These are phyloP conservation scores for Mesochorus sp. DNA, from an alignment of 2,888 invertebrate species.

Conservation along the genomic window DNA sequence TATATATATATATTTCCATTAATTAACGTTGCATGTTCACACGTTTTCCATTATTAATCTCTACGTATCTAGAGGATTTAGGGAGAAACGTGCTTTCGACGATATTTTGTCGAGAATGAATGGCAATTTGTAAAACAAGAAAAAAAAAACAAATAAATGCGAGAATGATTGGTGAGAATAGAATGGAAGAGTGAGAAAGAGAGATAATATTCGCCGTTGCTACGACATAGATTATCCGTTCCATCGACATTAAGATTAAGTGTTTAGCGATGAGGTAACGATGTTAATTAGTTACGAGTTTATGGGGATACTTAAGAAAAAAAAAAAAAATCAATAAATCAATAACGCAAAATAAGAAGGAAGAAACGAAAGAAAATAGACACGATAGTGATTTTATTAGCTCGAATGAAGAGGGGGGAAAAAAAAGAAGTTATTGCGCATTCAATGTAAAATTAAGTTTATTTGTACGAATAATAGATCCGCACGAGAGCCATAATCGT, in stretches of 20 bases:
- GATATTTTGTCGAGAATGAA: slow-evolving; percentile 47
- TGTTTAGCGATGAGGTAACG: slow-evolving; percentile 63
- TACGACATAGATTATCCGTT: slow-evolving; percentile 74
- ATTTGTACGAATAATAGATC: slow-evolving; percentile 65
- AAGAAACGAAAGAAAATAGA: slow-evolving; percentile 66
- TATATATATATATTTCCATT: slow-evolving; percentile 62
- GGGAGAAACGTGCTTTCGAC: slow-evolving; percentile 59
- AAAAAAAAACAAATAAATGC: slow-evolving; percentile 17
- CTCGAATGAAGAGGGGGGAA: too few relatives aligned
- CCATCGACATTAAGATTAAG: slow-evolving; percentile 68
- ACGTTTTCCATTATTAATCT: slow-evolving; percentile 70
- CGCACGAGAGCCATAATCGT: slow-evolving; percentile 64
- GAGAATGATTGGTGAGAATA: slow-evolving; percentile 32
- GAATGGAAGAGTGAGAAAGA: slow-evolving; percentile 16
- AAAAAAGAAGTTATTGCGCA: slow-evolving; percentile 67
- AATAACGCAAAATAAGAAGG: slow-evolving; percentile 19
- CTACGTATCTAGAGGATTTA: slow-evolving; percentile 68
- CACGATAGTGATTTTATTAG: slow-evolving; percentile 78
- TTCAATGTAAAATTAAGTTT: slow-evolving; percentile 71
- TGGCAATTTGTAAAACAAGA: slow-evolving; percentile 24
- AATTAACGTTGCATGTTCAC: slow-evolving; percentile 62
- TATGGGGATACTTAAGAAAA: slow-evolving; percentile 65
- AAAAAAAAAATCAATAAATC: slow-evolving; percentile 1
- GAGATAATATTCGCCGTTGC: slow-evolving; percentile 64
- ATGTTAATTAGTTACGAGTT: slow-evolving; percentile 78